Conservation (phyloP, 2,797 vertebrate species). For the Eulemur albifrons region DNA sequence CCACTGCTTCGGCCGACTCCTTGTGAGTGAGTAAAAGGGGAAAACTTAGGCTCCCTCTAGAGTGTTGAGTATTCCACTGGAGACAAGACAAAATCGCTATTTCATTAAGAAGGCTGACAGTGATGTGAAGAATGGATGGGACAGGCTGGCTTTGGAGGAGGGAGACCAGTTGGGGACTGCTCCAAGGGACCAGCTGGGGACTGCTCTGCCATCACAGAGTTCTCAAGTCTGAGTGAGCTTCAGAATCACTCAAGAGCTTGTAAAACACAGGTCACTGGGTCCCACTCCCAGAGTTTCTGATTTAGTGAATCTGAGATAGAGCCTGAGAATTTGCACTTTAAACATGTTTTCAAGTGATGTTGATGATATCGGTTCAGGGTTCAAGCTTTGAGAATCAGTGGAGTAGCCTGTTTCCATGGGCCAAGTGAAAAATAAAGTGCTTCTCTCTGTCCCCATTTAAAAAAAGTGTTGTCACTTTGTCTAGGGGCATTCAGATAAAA, state of each 20-base stretch:
- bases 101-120: neutral
- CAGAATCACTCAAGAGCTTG: neutral
- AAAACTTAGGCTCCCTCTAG: neutral
- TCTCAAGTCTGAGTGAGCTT: neutral
- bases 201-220: neutral
- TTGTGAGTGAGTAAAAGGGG: neutral
- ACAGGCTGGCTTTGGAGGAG: neutral
- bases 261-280: neutral
- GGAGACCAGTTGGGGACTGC: neutral
- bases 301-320: neutral
- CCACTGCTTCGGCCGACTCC: neutral
- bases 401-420: neutral
- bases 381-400: neutral
- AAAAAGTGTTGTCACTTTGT: neutral
- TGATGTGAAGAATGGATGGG: neutral
- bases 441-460: neutral
- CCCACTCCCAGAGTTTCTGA: neutral
- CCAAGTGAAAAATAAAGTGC: neutral
- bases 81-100: neutral
- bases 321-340: neutral
- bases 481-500: neutral
- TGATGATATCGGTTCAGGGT: neutral
- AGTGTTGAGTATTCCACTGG: neutral
- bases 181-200: neutral
- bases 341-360: neutral